A percentile compares a stretch with the other conserved stretches of the same genome.
Conservation (phyloP, 2,888 invertebrate genomes). For the Hemaris fuciformis region DNA sequence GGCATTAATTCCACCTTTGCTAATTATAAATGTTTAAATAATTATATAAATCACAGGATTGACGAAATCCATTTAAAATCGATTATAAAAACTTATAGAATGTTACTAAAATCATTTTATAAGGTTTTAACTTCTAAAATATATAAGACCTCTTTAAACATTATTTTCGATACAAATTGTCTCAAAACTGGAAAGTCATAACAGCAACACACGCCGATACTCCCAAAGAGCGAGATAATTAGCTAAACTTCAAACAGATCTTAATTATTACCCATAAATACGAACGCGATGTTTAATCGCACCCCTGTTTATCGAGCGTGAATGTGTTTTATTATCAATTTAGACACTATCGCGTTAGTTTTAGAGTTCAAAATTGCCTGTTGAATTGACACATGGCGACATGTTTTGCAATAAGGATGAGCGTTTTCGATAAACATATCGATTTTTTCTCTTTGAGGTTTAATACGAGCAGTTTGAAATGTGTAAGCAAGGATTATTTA, state of each 20-base stretch:
- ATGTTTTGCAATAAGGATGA: constrained; percentile 6
- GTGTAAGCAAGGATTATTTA: not conserved
- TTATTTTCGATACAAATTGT: no score
- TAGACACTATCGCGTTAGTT: not conserved
- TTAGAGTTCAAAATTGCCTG: not conserved
- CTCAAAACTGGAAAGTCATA: not conserved
- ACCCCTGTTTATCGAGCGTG: not conserved
- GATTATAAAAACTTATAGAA: no score
- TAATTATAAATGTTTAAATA: no score
- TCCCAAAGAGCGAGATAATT: not conserved
- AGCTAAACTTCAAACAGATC: not conserved
- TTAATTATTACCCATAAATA: constrained; percentile 1
- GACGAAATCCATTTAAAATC: no score
- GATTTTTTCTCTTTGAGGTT: not conserved
- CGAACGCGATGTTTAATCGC: not conserved
- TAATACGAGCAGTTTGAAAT: not conserved
- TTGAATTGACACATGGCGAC: not conserved
- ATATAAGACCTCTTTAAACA: no score
- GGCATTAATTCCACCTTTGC: no score
- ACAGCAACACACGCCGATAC: not conserved
- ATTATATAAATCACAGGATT: no score
- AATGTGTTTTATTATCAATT: not conserved
- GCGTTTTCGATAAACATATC: not conserved
- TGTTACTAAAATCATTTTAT: no score
- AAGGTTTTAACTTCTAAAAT: no score